A percentile compares a stretch with the other conserved stretches of the same genome.
Evolutionary conservation across 1,140 invertebrate genomes (phyloP).

Genomic region (Aphelenchoides avenae): DNA sequence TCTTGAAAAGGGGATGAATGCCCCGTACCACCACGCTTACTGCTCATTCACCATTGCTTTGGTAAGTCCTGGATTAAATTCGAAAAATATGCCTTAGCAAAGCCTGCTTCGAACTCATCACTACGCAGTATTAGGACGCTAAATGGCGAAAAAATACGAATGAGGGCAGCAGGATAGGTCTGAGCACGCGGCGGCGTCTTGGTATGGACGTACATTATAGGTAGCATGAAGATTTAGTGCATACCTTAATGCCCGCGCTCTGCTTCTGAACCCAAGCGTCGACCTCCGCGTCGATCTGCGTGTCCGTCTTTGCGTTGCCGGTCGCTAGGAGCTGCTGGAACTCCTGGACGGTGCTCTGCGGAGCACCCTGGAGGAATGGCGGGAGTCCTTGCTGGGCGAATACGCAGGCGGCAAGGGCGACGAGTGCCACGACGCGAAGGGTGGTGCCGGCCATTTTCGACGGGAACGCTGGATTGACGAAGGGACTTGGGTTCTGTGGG

Average conservation of each 20-base stretch:
- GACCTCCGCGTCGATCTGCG: slow-evolving; percentile 41
- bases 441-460: slow-evolving; percentile 6
- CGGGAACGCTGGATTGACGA: slow-evolving; percentile 3
- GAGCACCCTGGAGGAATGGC: slow-evolving; percentile 42
- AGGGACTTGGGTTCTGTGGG: slow-evolving; percentile 10
- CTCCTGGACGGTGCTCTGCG: slow-evolving; percentile 14
- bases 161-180: background rate
- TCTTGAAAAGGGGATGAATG: too few species aligned
- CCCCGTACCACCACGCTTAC: too few species aligned
- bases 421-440: slow-evolving; percentile 26
- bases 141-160: background rate
- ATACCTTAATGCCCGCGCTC: slow-evolving; percentile 38
- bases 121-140: too few species aligned
- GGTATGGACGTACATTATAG: too few species aligned
- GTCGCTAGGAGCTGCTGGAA: slow-evolving; percentile 34
- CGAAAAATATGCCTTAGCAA: too few species aligned
- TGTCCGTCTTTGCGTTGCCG: slow-evolving; percentile 30
- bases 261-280: slow-evolving; percentile 39
- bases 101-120: too few species aligned
- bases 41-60: too few species aligned
- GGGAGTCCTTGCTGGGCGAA: slow-evolving; percentile 33
- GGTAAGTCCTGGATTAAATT: too few species aligned
- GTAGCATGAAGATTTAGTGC: too few species aligned
- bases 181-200: background rate
- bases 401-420: slow-evolving; percentile 16